These are phyloP conservation scores for Teleogryllus occipitalis DNA, from an alignment of 1,140 invertebrate species.

Conservation along the genomic window DNA sequence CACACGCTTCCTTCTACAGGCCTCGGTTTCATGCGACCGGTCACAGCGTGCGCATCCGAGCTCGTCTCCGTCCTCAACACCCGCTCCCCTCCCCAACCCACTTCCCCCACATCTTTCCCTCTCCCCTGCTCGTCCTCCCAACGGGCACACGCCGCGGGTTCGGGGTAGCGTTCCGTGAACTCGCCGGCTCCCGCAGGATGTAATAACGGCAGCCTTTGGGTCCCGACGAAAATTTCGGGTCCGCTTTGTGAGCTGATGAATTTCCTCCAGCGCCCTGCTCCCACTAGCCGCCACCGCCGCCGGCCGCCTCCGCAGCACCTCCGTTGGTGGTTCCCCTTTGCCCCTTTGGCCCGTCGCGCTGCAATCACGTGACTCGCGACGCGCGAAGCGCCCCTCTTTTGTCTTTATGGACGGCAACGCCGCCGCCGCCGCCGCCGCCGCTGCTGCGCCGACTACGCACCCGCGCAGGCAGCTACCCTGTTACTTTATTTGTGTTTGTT, in stretches of 20 bases:
- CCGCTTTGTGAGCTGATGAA: background rate
- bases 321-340: background rate
- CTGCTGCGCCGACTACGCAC: too few species aligned
- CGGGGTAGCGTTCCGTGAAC: background rate
- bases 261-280: background rate
- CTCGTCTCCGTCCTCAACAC: too few species aligned
- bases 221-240: background rate
- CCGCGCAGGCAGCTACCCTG: too few species aligned
- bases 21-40: too few species aligned
- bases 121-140: too few species aligned
- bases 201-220: background rate
- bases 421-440: too few species aligned
- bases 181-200: background rate
- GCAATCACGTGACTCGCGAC: background rate
- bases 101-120: too few species aligned
- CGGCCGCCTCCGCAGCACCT: background rate
- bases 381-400: background rate
- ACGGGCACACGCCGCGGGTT: too few species aligned
- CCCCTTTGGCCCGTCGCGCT: background rate
- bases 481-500: background rate
- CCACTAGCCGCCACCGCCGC: background rate
- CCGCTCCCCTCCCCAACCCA: too few species aligned
- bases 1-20: too few species aligned
- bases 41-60: too few species aligned
- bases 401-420: background rate